Evolutionary conservation across 92 coral and sea anemone species (phyloP).

Genomic region (Actinernus sp.): DNA sequence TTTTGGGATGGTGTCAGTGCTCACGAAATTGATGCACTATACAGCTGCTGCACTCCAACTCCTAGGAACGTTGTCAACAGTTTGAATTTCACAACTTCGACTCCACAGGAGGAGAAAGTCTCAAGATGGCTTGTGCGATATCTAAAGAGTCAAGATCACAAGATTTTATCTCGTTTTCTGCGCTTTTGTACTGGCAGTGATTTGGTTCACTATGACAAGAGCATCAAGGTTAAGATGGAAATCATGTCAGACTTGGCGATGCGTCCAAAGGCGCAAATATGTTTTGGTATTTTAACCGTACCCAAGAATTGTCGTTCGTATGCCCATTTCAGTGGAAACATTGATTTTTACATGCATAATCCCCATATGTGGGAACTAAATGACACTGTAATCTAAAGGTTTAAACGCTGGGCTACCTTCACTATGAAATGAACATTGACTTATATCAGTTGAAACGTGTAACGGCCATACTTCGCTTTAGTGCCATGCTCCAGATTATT

Average conservation of each 20-base stretch:
- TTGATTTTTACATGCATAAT: conserved; percentile 25
- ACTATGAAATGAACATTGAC: no score
- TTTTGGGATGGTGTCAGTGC: conserved; percentile 62
- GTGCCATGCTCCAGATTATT: no score
- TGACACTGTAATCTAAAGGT: no score
- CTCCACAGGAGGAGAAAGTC: conserved; percentile 41
- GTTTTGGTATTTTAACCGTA: conserved; percentile 22
- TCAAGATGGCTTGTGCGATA: conserved; percentile 55
- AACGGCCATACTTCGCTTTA: no score
- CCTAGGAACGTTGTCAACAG: conserved; percentile 14
- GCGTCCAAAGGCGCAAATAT: conserved; percentile 49
- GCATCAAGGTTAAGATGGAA: conserved; percentile 37
- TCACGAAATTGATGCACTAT: conserved; percentile 47
- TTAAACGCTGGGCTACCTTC: no score
- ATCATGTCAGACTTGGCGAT: conserved; percentile 40
- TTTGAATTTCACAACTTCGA: conserved; percentile 13
- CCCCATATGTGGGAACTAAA: conserved; percentile 21
- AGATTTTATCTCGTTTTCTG: conserved; percentile 50
- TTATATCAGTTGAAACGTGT: no score
- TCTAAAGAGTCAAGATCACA: conserved; percentile 42
- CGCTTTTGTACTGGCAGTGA: conserved; percentile 77
- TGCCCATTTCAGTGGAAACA: conserved; percentile 14
- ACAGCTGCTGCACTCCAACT: conserved; percentile 49
- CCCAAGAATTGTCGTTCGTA: conserved; percentile 11
- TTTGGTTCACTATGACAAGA: conserved; percentile 31